Percentiles rank a stretch among this genome's conserved stretches.
Evolutionary conservation across 2,888 invertebrate genomes (phyloP).

Genomic region (Cantharis rufa): DNA sequence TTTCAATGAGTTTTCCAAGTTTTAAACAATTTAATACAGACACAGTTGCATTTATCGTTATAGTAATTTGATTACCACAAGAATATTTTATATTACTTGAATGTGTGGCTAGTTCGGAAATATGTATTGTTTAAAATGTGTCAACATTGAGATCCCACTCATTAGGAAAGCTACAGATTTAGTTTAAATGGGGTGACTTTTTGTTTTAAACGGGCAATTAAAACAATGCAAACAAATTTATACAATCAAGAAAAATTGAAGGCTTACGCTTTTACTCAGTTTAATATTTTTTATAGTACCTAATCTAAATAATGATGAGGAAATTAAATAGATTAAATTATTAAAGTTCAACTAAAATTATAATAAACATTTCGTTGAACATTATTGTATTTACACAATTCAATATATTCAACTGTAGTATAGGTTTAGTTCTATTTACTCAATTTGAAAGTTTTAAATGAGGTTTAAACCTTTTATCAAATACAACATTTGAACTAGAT

Average conservation of each 20-base stretch:
- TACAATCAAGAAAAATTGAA: neutral
- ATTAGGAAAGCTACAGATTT: neutral
- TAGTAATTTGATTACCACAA: neutral
- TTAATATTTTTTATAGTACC: neutral
- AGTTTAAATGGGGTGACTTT: neutral
- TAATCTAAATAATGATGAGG: neutral
- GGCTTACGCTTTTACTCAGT: neutral
- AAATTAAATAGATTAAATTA: neutral
- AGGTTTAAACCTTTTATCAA: neutral
- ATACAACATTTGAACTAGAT: neutral
- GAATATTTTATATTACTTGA: neutral
- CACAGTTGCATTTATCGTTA: no score
- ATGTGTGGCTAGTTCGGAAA: no score
- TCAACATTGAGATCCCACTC: neutral
- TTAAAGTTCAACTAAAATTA: neutral
- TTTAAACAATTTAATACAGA: neutral
- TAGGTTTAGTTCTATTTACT: neutral
- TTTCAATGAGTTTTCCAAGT: no score
- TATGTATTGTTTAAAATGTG: neutral
- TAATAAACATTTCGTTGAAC: neutral
- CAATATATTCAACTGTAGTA: no score
- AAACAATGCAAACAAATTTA: neutral
- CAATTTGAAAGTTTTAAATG: neutral
- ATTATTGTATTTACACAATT: no score
- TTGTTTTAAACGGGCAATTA: neutral